Evolutionary conservation across 2,113 vertebrate genomes (phyloP), one percentile per base, ranked within the genome.

Genomic region (Budorcas taxicolor): DNA sequence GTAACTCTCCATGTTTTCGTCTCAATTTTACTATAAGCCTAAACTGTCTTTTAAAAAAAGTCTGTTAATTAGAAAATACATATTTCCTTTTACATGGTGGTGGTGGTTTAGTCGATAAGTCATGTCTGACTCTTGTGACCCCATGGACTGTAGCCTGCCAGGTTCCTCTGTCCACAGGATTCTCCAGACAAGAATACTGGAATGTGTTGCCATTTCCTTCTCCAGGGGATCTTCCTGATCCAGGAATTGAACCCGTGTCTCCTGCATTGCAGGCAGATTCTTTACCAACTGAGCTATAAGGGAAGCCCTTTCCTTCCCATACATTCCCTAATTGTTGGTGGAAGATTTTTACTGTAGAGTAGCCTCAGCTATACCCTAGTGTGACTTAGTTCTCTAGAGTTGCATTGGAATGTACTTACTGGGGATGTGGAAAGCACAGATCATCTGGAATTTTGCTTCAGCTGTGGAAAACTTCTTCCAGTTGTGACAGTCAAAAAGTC

Each of bases 181-280:
- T 74, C 21, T 40, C 21, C 67, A 74, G n/a, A 36, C 67, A 74
- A 74, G 36, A 74, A 74, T 40, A 74, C 36, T 74, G 10, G 67
- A 40, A 40, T 74, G 36, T 12, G n/a, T 6, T 74, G 21, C 19
- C 67, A 40, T 40, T 40, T 40, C 67, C 67, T 71, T 40, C n/a
- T 40, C 67, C 21, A 40, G 67, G 67, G 36, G 10, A 74, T 74
- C 19, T 74, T 74, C n/a, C 5, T 74, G 19, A 40, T 40, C 19
- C 67, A 74, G 5, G 67, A 40, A 40, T 74, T 0, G 10, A 74
- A 74, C 21, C 19, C 0, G 0, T 3, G 21, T 74, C 19, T 25
- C n/a, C 67, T 74, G n/a, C 67, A 23, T 40, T 74, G 67, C 5
- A 40, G 36, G 36, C 19, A 74, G 19, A 74, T 74, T 74, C 67